These are phyloP conservation scores for chimpanzee (Pan troglodytes) DNA, from an alignment of 2,113 vertebrate genomes.

Conservation along the genomic window NHGRI_mPanTro3-v2.1_pri NC_072410.2:51593001-51593500, in stretches of 20 bases:
- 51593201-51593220: background rate
- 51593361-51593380: accelerated
- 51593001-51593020: slow-evolving; percentile 93
- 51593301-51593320: accelerated
- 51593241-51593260: background rate
- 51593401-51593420: background rate
- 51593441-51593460: accelerated
- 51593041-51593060: slow-evolving; percentile 87
- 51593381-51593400: background rate
- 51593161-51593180: background rate
- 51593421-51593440: accelerated
- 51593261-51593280: background rate
- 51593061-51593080: slow-evolving; percentile 91
- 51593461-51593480: background rate
- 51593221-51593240: background rate
- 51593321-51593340: background rate
- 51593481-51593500: background rate
- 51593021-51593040: slow-evolving; percentile 87
- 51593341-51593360: background rate
- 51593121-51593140: slow-evolving; percentile 94
- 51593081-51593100: slow-evolving; percentile 96
- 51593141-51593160: slow-evolving; percentile 89
- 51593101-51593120: slow-evolving; percentile 98
- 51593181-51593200: background rate
- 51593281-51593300: background rate